Evolutionary conservation across 2,797 vertebrate species (phyloP), one percentile per base, ranked within the genome.

Genomic region (Florisuga fusca): DNA sequence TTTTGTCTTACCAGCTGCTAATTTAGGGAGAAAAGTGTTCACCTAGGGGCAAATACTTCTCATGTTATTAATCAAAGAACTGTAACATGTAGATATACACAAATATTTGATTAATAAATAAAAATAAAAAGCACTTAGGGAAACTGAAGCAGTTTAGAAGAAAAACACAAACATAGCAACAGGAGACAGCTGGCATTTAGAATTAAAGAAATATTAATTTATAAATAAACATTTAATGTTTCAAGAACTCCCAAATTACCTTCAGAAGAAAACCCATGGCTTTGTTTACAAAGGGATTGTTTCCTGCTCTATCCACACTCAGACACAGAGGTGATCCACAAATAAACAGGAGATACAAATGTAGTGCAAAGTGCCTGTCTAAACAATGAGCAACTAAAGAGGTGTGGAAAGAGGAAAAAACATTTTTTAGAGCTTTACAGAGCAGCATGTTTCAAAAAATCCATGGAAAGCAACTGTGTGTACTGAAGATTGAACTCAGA

Each of bases 41-140:
- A 87, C 43, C 73, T 69, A 87, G 81, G 78, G 91, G 73, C 53
- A 96, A 96, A 94, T 84, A 80, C 23, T 94, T 93, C 19, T 84
- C 48, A 26, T 76, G 84, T 51, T 89, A 84, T 86, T 94, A 89
- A 89, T 72, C n/a, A 84, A 93, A 93, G 48, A 31, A 72, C 21
- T 7, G 7, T 41, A 90, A 94, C 22, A 75, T 58, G 27, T 19
- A 80, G 58, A 93, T 81, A 54, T 34, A 85, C 46, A 93, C 46
- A 96, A 92, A 86, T 89, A 96, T 64, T 80, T 87, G 17, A 88
- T 23, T 29, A 84, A 45, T 36, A 59, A 94, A 88, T 64, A 87
- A 92, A 84, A 87, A 87, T 62, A 87, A 93, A 84, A 87, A 87
- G n/a, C 68, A 84, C 41, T 82, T 57, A 74, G 68, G 87, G 23